Evolutionary conservation across 2,113 vertebrate genomes (phyloP), one percentile per base, ranked within the genome.

Genomic region (Phyllostomus hastatus): DNA sequence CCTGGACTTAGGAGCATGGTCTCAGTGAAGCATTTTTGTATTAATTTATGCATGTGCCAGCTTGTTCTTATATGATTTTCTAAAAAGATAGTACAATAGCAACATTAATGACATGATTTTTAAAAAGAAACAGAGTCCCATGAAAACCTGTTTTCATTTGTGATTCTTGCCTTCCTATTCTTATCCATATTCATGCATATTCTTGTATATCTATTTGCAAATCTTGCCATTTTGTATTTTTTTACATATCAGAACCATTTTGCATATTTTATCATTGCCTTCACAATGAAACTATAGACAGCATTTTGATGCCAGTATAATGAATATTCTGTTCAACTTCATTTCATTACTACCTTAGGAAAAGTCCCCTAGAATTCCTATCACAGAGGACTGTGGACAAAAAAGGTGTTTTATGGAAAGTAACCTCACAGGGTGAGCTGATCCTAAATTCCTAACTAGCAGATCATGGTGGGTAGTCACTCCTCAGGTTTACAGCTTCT

Each of bases 211-310:
- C 61, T 19, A 67, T 8, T 54, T 64, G 57, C 24, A 89, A 43
- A 81, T 52, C 57, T 78, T 92, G 38, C 66, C 73, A 73, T 41
- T 66, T 84, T n/a, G 5, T 35, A 70, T 95, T 86, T 57, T 57
- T 79, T 70, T 17, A 93, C 41, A 59, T 52, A 69, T n/a, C 33
- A 91, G 61, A 88, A 46, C 7, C 4, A 82, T 20, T 89, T 86
- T 94, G 67, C 67, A 67, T 90, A 94, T 86, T 85, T 94, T 75
- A 87, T 66, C 54, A 75, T 52, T 70, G 66, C 15, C 38, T 84
- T 91, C 66, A 96, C 57, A 88, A 26, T 52, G 57, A 89, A 96
- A 81, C 31, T 85, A 90, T 4, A 59, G 28, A 46, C 3, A 12
- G 3, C 35, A 9, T 91, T 54, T 54, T 67, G 24, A 88, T 16